These are phyloP conservation scores for Xenus cinereus DNA, from an alignment of 2,113 vertebrate genomes.

Conservation along the genomic window DNA sequence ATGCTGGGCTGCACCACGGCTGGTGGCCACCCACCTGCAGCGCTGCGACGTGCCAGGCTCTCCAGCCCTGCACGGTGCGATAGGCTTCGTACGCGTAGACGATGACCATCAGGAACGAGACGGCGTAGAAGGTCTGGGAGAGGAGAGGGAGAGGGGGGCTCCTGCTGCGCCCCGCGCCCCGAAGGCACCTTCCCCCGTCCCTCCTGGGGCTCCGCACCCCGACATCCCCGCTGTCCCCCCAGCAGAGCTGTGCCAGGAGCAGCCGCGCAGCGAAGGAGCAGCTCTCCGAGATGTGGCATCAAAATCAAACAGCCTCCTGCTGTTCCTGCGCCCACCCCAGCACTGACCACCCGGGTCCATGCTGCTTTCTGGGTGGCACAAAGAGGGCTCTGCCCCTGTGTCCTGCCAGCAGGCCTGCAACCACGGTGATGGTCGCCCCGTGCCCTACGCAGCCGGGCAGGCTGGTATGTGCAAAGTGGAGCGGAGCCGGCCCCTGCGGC, in stretches of 20 bases:
- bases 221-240: neutral
- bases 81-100: constrained; percentile 76
- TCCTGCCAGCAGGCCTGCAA: neutral
- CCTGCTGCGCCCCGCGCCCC: neutral
- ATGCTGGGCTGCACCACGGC: neutral
- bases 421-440: neutral
- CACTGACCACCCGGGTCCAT: rapidly evolving
- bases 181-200: neutral
- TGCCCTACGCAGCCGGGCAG: neutral
- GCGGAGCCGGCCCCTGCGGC: neutral
- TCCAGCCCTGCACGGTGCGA: constrained; percentile 61
- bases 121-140: constrained; percentile 73
- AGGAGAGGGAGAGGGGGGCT: neutral
- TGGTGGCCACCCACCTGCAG: constrained; percentile 44
- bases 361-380: neutral
- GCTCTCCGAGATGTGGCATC: neutral
- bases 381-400: neutral
- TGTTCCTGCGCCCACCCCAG: neutral
- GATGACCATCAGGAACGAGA: constrained; percentile 75
- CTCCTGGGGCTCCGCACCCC: neutral
- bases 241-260: neutral
- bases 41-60: constrained; percentile 12
- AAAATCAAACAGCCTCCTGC: neutral
- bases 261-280: neutral
- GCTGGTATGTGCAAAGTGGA: neutral